These are phyloP conservation scores for Neoarius graeffei DNA, from an alignment of 2,113 vertebrate genomes.

Conservation along the genomic window DNA sequence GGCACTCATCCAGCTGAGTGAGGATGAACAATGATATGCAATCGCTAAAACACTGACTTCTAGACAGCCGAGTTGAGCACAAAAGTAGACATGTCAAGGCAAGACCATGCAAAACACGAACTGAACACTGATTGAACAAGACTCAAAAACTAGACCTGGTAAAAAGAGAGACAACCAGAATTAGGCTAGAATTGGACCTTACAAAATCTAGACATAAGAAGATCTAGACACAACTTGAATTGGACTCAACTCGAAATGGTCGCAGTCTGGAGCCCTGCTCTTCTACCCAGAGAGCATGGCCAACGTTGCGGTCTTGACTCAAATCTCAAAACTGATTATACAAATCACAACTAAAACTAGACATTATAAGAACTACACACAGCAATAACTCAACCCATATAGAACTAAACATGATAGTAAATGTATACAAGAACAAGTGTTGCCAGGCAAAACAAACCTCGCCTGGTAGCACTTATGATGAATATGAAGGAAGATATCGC, in stretches of 20 bases:
- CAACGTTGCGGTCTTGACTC: too few species aligned
- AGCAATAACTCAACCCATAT: not conserved
- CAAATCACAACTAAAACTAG: not conserved
- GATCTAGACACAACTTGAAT: not conserved
- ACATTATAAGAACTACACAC: not conserved
- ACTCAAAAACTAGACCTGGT: not conserved
- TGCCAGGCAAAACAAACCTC: too few species aligned
- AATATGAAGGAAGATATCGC: too few species aligned
- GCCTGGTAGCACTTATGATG: too few species aligned
- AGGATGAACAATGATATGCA: not conserved
- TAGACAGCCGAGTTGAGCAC: not conserved
- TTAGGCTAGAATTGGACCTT: not conserved
- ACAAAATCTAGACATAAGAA: not conserved
- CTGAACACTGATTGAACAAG: not conserved
- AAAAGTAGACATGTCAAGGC: not conserved
- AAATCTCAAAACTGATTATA: too few species aligned
- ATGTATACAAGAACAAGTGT: not conserved
- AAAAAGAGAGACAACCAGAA: not conserved
- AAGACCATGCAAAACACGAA: not conserved
- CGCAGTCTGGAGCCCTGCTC: not conserved
- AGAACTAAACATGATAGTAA: not conserved
- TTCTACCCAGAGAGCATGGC: too few species aligned
- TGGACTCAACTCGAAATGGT: not conserved
- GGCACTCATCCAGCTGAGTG: too few species aligned
- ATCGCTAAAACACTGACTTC: not conserved